Evolutionary conservation across 2,888 invertebrate species (phyloP).

Genomic region (Lasioglossum calceatum): DNA sequence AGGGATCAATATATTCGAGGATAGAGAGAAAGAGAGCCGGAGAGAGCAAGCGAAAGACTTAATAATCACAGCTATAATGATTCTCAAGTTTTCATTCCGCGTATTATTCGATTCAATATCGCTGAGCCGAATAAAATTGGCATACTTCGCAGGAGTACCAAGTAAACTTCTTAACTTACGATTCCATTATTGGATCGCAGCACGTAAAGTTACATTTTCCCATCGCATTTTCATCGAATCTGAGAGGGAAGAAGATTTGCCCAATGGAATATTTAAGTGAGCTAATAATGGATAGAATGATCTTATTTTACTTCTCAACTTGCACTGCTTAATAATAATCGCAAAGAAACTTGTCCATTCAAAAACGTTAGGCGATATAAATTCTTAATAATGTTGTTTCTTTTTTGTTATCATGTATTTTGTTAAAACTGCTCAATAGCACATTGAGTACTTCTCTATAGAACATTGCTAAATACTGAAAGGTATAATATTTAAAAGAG

Average conservation of each 20-base stretch:
- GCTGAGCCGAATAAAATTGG: not conserved
- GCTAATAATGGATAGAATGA: not conserved
- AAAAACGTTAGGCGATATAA: too few relatives aligned
- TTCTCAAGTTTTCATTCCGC: constrained; percentile 2
- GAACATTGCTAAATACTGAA: too few relatives aligned
- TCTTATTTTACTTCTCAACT: not conserved
- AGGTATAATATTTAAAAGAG: too few relatives aligned
- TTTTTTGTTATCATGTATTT: too few relatives aligned
- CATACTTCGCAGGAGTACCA: not conserved
- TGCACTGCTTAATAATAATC: not conserved
- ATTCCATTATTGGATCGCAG: not conserved
- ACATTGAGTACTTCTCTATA: too few relatives aligned
- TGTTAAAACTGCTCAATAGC: too few relatives aligned
- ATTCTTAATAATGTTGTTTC: too few relatives aligned
- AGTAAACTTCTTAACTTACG: not conserved
- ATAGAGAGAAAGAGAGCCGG: not conserved
- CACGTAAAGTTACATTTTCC: not conserved
- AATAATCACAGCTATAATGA: constrained; percentile 28
- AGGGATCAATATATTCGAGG: constrained; percentile 11
- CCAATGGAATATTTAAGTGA: constrained; percentile 1
- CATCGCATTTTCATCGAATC: not conserved
- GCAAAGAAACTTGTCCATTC: too few relatives aligned
- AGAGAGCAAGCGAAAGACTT: not conserved
- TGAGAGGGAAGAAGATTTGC: not conserved
- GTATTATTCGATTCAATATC: not conserved